These are phyloP conservation scores for Agriotes lineatus DNA, from an alignment of 2,888 invertebrate species.

Conservation along the genomic window DNA sequence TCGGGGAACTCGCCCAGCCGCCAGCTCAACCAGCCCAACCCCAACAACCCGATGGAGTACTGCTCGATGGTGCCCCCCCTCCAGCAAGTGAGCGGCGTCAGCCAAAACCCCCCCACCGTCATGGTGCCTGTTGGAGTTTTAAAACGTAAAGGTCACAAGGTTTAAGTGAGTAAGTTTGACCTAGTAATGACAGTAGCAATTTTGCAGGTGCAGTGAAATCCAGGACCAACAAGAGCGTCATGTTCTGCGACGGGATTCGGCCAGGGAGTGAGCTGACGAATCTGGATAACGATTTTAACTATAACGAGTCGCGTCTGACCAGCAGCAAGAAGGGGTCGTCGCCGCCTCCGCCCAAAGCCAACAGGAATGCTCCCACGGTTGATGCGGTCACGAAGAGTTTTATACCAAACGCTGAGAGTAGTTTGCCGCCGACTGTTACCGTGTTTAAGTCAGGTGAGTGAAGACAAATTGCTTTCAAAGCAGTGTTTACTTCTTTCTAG, in stretches of 20 bases:
- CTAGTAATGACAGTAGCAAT: conserved; percentile 3
- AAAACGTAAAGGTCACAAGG: conserved; percentile 74
- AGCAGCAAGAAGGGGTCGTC: conserved; percentile 30
- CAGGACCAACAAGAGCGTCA: conserved; percentile 79
- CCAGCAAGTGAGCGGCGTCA: conserved; percentile 74
- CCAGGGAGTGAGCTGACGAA: conserved; percentile 89
- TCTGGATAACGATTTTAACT: conserved; percentile 74
- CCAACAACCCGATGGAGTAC: conserved; percentile 90
- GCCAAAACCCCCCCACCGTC: conserved; percentile 75
- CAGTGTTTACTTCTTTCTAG: not conserved
- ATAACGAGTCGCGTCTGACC: conserved; percentile 52
- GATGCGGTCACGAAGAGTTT: conserved; percentile 70
- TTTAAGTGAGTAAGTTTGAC: not conserved
- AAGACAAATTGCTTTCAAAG: not conserved
- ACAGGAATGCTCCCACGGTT: conserved; percentile 62
- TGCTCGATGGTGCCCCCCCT: conserved; percentile 86
- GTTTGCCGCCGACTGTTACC: conserved; percentile 71
- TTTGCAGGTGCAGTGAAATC: conserved; percentile 65
- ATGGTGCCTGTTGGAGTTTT: conserved; percentile 89
- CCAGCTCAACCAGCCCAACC: conserved; percentile 75
- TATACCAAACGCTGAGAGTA: conserved; percentile 68
- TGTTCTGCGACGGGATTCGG: conserved; percentile 90
- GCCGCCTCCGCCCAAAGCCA: conserved; percentile 28
- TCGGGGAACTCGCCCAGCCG: conserved; percentile 53
- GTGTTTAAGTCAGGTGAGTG: conserved; percentile 68